These are phyloP conservation scores for Apodemus agrarius DNA, from an alignment of 2,797 vertebrate species.

Conservation along the genomic window DNA sequence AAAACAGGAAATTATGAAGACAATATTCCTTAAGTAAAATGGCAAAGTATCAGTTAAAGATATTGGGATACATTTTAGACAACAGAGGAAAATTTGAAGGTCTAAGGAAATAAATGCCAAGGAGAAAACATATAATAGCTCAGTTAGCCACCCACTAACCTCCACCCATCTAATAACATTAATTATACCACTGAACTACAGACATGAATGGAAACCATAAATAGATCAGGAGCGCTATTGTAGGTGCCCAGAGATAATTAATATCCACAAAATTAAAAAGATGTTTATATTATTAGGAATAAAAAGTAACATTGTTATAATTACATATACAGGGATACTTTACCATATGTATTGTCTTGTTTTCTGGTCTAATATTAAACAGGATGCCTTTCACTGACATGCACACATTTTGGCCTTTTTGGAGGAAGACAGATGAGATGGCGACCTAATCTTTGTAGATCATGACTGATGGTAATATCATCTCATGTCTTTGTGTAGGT, in stretches of 20 bases:
- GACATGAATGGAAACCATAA: neutral
- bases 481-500: neutral
- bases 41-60: neutral
- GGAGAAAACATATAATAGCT: neutral
- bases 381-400: neutral
- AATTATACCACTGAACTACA: neutral
- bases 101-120: slow-evolving; percentile 19
- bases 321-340: slow-evolving; percentile 23
- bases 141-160: neutral
- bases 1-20: neutral
- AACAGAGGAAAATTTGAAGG: neutral
- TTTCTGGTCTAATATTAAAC: neutral
- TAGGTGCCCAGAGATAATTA: neutral
- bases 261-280: slow-evolving; percentile 50
- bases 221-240: neutral
- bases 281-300: slow-evolving; percentile 33
- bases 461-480: neutral
- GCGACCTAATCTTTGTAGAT: neutral
- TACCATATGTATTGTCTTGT: neutral
- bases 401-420: neutral
- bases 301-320: slow-evolving; percentile 20
- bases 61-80: neutral
- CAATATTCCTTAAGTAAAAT: neutral
- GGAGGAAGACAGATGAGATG: neutral
- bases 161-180: neutral